These are phyloP conservation scores for Danionella dracula DNA, from an alignment of 2,797 vertebrate species.

Conservation along the genomic window DNA sequence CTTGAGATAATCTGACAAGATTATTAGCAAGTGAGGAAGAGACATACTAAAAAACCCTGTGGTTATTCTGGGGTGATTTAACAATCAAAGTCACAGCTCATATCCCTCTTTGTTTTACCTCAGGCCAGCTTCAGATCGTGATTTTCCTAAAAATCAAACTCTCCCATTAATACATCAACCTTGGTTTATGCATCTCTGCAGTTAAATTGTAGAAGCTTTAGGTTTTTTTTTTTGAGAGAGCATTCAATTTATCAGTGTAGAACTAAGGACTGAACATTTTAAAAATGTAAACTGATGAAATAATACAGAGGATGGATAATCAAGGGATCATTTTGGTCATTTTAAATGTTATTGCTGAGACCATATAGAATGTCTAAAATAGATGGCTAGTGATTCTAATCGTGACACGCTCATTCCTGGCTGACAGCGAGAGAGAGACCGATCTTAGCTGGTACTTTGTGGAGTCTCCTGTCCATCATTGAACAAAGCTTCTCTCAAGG, in stretches of 20 bases:
- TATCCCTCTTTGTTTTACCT: neutral
- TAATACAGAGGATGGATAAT: constrained; percentile 33
- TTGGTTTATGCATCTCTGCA: too few species aligned
- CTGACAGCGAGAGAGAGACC: constrained; percentile 30
- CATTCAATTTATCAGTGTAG: too few species aligned
- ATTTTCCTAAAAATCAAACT: too few species aligned
- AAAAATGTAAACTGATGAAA: too few species aligned
- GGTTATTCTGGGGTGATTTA: constrained; percentile 6
- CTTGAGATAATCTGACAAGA: neutral
- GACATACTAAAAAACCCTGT: neutral
- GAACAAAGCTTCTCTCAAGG: constrained; percentile 14
- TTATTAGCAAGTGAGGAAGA: neutral
- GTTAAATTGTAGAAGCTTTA: too few species aligned
- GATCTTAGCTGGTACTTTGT: neutral
- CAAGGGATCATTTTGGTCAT: neutral
- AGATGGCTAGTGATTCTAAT: constrained; percentile 19
- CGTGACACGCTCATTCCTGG: constrained; percentile 33
- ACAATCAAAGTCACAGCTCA: neutral
- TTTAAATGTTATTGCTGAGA: constrained; percentile 24
- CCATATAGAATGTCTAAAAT: constrained; percentile 32
- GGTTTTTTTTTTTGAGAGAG: too few species aligned
- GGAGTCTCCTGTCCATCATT: constrained; percentile 23
- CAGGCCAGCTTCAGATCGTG: too few species aligned
- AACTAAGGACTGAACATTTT: too few species aligned
- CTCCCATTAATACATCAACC: too few species aligned